phyloP scores from a whole-genome alignment of 2,113 vertebrate species.

The Cairina moschata region DNA sequence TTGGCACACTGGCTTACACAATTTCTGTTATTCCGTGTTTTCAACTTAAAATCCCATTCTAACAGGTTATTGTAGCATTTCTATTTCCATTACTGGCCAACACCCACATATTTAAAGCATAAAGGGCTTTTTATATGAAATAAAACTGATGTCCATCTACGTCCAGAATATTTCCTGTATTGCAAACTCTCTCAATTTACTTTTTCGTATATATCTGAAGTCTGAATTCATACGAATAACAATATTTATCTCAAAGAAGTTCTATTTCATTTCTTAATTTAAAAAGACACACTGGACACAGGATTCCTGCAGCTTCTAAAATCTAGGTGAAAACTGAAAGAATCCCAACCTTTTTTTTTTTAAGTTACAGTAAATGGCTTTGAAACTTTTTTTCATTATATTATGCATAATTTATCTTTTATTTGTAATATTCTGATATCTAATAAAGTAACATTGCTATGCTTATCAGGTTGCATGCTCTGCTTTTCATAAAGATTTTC shows the following conservation, averaged over 20 bases:
- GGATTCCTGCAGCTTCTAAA: background rate
- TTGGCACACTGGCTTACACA: background rate
- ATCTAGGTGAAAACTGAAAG: background rate
- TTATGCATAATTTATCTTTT: background rate
- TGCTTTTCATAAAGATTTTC: background rate
- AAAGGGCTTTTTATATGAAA: background rate
- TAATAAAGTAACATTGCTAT: background rate
- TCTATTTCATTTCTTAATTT: background rate
- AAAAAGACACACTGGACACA: background rate
- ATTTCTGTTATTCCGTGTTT: background rate
- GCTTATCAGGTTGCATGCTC: background rate
- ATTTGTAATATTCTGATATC: background rate
- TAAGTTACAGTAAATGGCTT: background rate
- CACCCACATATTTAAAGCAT: background rate
- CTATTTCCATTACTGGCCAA: background rate
- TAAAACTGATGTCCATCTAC: background rate
- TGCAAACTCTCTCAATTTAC: background rate
- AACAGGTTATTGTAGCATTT: background rate
- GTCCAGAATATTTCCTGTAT: background rate
- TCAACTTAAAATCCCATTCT: background rate
- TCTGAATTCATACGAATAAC: background rate
- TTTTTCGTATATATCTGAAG: background rate
- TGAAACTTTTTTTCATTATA: background rate
- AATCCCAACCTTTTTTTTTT: background rate
- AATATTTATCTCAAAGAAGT: background rate